Conservation (phyloP, 2,797 vertebrate species). For the Fistularia tabacaria region DNA sequence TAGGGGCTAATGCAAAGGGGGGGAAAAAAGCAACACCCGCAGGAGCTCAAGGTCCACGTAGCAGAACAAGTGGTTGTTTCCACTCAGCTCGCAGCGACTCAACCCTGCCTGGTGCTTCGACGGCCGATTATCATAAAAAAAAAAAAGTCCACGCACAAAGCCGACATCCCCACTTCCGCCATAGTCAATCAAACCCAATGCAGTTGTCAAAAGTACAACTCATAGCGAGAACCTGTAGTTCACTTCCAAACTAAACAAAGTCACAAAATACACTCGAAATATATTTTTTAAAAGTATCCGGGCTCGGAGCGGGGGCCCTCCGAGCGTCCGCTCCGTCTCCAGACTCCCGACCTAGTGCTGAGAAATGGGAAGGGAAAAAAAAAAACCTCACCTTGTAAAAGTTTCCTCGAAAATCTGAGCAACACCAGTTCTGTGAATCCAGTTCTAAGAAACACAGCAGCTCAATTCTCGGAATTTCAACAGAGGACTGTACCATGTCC, state of each 20-base stretch:
- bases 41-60: too few relatives aligned
- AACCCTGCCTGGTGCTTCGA: background rate
- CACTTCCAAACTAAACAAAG: too few relatives aligned
- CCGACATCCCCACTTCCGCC: conserved; percentile 9
- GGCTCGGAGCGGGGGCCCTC: background rate
- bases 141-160: background rate
- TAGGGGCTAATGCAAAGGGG: too few relatives aligned
- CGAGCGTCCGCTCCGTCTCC: conserved; percentile 21
- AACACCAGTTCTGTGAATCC: conserved; percentile 97
- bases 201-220: conserved; percentile 16
- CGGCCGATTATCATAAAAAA: background rate
- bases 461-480: conserved; percentile 99
- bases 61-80: background rate
- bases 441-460: conserved; percentile 93
- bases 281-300: too few relatives aligned
- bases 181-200: background rate
- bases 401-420: conserved; percentile 98
- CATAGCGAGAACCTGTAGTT: too few relatives aligned
- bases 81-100: background rate
- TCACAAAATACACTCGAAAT: too few relatives aligned
- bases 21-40: background rate
- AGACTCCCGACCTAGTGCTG: conserved; percentile 57
- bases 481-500: conserved; percentile 77
- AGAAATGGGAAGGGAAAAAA: conserved; percentile 76
- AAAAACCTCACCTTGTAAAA: conserved; percentile 96